Evolutionary conservation across 2,113 vertebrate species (phyloP).

Genomic region (Myocastor coypus): DNA sequence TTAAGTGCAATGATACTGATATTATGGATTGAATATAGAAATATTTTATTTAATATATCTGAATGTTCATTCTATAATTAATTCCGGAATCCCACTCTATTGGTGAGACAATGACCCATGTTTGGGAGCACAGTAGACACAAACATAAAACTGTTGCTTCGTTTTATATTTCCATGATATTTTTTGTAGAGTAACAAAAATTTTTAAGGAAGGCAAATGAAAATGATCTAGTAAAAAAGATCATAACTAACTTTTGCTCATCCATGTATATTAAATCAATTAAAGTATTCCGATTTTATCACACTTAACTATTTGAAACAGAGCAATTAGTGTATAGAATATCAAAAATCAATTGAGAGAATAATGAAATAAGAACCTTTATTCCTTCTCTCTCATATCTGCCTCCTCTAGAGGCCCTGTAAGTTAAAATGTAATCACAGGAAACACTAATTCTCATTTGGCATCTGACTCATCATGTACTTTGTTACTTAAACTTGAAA

Average conservation of each 20-base stretch:
- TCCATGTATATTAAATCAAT: neutral
- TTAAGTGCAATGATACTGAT: neutral
- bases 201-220: constrained; percentile 12
- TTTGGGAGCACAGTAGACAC: neutral
- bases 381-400: neutral
- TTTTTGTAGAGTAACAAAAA: neutral
- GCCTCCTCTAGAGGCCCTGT: neutral
- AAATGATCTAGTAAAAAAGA: neutral
- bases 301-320: neutral
- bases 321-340: neutral
- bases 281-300: neutral
- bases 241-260: neutral
- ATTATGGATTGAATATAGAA: neutral
- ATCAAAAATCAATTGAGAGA: neutral
- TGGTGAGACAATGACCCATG: neutral
- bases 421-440: constrained; percentile 37
- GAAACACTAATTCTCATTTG: neutral
- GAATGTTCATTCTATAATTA: neutral
- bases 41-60: neutral
- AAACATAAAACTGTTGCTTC: neutral
- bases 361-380: neutral
- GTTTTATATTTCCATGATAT: neutral
- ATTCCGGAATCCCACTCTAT: neutral
- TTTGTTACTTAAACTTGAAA: constrained; percentile 56
- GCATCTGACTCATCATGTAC: neutral